A percentile compares a stretch with the other conserved stretches of the same genome.
Conservation (phyloP, 2,888 invertebrate genomes). For the Athalia rosae region DNA sequence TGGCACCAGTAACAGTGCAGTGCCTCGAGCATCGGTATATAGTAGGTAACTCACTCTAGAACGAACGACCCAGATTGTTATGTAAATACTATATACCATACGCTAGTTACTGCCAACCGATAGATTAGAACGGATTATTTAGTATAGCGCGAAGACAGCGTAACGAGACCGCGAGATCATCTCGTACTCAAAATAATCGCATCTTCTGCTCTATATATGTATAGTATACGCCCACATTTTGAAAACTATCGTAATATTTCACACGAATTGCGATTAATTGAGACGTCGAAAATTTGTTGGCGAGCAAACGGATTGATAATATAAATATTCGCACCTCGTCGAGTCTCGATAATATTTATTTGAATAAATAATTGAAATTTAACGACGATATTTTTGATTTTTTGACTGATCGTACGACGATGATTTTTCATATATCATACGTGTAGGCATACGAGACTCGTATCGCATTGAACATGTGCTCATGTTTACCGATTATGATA, state of each 20-base stretch:
- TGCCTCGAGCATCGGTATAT: constrained; percentile 10
- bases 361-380: too few species aligned
- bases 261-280: too few species aligned
- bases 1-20: constrained; percentile 45
- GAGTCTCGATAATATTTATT: too few species aligned
- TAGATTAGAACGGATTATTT: constrained; percentile 71
- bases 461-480: constrained; percentile 51
- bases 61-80: constrained; percentile 66
- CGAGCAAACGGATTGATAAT: too few species aligned
- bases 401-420: background rate
- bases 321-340: too few species aligned
- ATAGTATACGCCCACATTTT: too few species aligned
- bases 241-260: too few species aligned
- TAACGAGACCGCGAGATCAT: constrained; percentile 70
- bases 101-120: constrained; percentile 55
- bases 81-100: constrained; percentile 56
- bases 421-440: background rate
- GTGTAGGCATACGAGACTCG: background rate
- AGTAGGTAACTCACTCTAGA: constrained; percentile 22
- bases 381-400: too few species aligned
- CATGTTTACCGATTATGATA: constrained; percentile 66
- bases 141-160: constrained; percentile 74
- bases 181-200: too few species aligned
- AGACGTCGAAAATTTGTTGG: too few species aligned
- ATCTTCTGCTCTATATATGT: too few species aligned